These are phyloP conservation scores for Chrysomela aeneicollis DNA, from an alignment of 2,888 invertebrate genomes.

Conservation along the genomic window DNA sequence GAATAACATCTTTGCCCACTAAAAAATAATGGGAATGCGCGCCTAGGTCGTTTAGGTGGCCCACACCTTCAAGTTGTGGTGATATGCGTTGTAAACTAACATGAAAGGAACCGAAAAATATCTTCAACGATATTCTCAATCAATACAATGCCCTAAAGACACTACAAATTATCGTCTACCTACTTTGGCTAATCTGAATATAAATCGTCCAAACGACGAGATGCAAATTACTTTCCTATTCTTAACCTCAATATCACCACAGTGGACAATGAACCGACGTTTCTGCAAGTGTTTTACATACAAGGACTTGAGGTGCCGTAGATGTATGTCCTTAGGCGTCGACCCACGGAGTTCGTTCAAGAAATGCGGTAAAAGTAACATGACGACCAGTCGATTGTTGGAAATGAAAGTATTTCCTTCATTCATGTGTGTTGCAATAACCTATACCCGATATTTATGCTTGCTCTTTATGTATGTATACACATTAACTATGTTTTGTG, in stretches of 20 bases:
- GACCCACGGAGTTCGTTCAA: slow-evolving; percentile 38
- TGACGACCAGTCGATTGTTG: slow-evolving; percentile 42
- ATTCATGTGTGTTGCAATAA: slow-evolving; percentile 37
- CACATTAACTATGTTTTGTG: slow-evolving; percentile 23
- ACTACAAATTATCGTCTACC: not conserved
- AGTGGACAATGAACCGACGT: slow-evolving; percentile 33
- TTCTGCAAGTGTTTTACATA: slow-evolving; percentile 37
- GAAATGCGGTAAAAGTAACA: slow-evolving; percentile 46
- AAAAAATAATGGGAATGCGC: no score
- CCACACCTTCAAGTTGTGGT: not conserved
- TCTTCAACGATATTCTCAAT: not conserved
- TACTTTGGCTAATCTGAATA: not conserved
- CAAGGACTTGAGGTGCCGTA: slow-evolving; percentile 32
- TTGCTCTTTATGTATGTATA: slow-evolving; percentile 18
- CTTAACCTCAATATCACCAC: slow-evolving; percentile 28
- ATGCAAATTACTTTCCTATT: slow-evolving; percentile 18
- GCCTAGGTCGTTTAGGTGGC: not conserved
- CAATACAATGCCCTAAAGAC: not conserved
- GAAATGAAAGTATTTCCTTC: slow-evolving; percentile 49
- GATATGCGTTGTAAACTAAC: not conserved
- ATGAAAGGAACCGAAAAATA: not conserved
- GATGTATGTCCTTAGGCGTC: slow-evolving; percentile 36
- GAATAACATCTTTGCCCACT: no score
- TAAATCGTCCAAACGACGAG: not conserved
- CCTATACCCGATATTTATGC: slow-evolving; percentile 29